phyloP scores from a whole-genome alignment of 2,113 vertebrate species.

The Prietella phreatophila region DNA sequence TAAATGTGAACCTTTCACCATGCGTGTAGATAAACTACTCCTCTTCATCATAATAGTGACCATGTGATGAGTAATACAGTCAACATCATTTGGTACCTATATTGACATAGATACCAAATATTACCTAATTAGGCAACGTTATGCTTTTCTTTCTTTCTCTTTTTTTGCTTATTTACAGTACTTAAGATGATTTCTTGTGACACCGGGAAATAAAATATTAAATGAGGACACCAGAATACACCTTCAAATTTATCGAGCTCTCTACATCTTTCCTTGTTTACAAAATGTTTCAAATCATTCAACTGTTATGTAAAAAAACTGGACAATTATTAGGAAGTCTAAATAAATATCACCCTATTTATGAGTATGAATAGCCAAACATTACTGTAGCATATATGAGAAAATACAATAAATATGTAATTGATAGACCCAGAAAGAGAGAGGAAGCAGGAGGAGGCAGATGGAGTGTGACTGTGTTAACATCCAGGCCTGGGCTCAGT shows the following conservation, averaged over 20 bases:
- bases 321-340: too few species aligned
- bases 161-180: neutral
- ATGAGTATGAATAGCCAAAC: neutral
- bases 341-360: neutral
- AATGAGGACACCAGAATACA: too few species aligned
- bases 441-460: conserved; percentile 27
- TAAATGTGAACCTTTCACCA: neutral
- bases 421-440: neutral
- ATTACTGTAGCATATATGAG: neutral
- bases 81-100: neutral
- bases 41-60: neutral
- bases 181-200: neutral
- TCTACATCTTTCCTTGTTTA: neutral
- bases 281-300: neutral
- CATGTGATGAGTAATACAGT: neutral
- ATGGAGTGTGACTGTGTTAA: conserved; percentile 24
- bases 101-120: neutral
- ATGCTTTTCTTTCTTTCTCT: too few species aligned
- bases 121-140: neutral
- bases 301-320: neutral
- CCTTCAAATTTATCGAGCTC: neutral
- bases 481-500: neutral
- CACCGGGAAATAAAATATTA: neutral
- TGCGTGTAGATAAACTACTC: neutral
- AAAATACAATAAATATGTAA: conserved; percentile 5